phyloP scores from a whole-genome alignment of 2,888 invertebrate species.

The Eupithecia dodoneata region DNA sequence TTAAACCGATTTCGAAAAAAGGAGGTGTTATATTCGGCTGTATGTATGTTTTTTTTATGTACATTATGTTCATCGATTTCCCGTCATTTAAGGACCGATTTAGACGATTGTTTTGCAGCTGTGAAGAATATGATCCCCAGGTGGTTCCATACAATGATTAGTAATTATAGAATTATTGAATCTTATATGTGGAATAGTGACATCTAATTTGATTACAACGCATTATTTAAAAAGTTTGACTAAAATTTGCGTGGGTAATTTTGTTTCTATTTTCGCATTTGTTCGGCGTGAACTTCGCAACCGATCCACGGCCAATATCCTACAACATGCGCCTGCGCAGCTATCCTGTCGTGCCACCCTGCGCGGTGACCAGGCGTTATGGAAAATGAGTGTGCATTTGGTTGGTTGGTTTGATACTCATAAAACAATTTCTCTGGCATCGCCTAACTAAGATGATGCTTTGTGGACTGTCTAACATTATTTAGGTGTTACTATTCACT shows the following conservation, averaged over 20 bases:
- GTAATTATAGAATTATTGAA: too few species aligned
- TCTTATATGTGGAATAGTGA: background rate
- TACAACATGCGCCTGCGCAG: constrained; percentile 19
- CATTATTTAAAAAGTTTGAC: background rate
- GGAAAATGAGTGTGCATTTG: background rate
- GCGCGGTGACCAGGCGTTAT: constrained; percentile 10
- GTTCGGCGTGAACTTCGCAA: constrained; percentile 22
- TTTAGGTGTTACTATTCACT: background rate
- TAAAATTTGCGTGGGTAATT: background rate
- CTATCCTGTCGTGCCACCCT: constrained; percentile 17
- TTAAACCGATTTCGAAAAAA: background rate
- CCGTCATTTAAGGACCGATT: too few species aligned
- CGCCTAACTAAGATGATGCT: background rate
- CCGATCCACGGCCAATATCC: constrained; percentile 22
- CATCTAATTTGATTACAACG: background rate
- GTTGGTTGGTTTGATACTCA: background rate
- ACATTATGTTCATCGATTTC: too few species aligned
- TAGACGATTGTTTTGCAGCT: too few species aligned
- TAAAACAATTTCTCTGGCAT: background rate
- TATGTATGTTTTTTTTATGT: too few species aligned
- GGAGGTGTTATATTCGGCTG: too few species aligned
- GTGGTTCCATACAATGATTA: too few species aligned
- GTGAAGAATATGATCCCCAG: too few species aligned
- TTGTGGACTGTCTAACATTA: background rate
- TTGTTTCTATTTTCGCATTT: constrained; percentile 21